phyloP scores from a whole-genome alignment of 2,888 invertebrate genomes.

The Morinoia aosen region DNA sequence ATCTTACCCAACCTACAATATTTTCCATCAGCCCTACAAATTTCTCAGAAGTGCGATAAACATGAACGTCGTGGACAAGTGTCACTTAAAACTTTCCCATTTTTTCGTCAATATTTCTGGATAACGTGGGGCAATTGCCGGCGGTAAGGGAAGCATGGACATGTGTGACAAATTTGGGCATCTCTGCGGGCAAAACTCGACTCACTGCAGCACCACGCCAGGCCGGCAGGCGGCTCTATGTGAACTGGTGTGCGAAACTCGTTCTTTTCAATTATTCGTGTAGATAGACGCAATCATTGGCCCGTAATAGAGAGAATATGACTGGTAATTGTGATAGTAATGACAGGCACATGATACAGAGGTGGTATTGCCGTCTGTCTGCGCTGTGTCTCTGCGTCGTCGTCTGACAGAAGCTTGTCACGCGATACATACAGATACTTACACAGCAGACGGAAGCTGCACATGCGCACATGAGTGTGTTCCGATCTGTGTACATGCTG shows the following conservation, averaged over 20 bases:
- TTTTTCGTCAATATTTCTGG: background rate
- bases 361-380: constrained; percentile 44
- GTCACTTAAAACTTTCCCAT: background rate
- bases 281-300: constrained; percentile 26
- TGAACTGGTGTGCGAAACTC: background rate
- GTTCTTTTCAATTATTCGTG: constrained; percentile 43
- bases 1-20: too few species aligned
- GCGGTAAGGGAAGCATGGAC: background rate
- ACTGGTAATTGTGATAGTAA: background rate
- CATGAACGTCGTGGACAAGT: background rate
- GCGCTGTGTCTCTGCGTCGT: background rate
- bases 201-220: background rate
- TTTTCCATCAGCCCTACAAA: too few species aligned
- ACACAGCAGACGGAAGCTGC: constrained; percentile 6
- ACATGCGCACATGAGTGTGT: background rate
- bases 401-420: background rate
- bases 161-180: background rate
- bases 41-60: background rate
- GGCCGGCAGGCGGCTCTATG: background rate
- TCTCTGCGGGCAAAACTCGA: background rate
- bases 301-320: constrained; percentile 33
- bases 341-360: constrained; percentile 12
- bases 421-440: background rate
- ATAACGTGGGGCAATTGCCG: background rate
- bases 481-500: background rate